These are phyloP conservation scores for Hylyphantes graminicola DNA, from an alignment of 1,140 invertebrate species.

Conservation along the genomic window DNA sequence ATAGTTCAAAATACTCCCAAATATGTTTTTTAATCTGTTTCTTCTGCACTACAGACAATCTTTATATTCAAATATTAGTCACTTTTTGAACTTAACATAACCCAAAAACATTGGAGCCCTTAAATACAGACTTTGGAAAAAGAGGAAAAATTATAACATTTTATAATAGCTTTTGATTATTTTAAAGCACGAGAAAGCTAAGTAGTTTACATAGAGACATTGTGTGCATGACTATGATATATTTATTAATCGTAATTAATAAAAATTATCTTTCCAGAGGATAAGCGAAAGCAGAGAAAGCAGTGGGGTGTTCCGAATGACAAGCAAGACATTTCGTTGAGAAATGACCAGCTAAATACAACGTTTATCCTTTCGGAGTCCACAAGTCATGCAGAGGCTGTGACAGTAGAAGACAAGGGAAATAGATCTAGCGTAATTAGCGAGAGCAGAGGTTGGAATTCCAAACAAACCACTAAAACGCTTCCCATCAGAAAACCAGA, in stretches of 20 bases:
- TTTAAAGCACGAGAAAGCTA: background rate
- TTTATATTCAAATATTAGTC: too few species aligned
- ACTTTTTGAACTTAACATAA: too few species aligned
- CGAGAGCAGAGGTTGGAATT: background rate
- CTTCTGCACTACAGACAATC: too few species aligned
- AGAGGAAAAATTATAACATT: background rate
- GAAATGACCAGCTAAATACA: constrained; percentile 5
- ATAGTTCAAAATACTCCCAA: too few species aligned
- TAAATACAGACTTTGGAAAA: background rate
- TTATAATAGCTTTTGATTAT: background rate
- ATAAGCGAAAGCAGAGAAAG: constrained; percentile 16
- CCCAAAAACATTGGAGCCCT: background rate
- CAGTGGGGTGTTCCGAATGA: constrained; percentile 5
- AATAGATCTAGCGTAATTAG: background rate
- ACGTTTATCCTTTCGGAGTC: background rate
- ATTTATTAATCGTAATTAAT: background rate
- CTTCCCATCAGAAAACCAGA: constrained; percentile 65
- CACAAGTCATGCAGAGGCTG: background rate
- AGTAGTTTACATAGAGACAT: background rate
- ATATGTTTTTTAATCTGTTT: too few species aligned
- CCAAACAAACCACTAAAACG: constrained; percentile 43
- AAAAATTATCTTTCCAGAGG: constrained; percentile 6
- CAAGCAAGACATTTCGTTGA: background rate
- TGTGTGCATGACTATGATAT: background rate
- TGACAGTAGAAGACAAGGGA: constrained; percentile 18